phyloP scores from a whole-genome alignment of 2,888 invertebrate species.

The Coelogynopora nodosa region DNA sequence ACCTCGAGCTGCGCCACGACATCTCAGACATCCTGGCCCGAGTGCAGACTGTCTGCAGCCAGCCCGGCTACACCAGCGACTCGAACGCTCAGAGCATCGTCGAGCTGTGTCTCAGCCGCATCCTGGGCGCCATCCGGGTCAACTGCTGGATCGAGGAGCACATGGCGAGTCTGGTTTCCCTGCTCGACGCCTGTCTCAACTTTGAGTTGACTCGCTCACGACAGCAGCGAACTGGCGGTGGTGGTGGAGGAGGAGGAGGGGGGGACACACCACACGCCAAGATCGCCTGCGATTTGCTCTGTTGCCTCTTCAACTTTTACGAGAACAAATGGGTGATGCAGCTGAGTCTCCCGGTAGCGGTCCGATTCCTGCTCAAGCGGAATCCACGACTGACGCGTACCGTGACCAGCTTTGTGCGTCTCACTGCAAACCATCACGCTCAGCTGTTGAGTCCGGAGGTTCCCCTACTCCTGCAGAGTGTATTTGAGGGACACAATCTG shows the following conservation, averaged over 20 bases:
- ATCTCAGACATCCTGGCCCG: slow-evolving; percentile 23
- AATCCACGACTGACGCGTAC: slow-evolving; percentile 83
- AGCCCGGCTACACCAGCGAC: background rate
- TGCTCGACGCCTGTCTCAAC: slow-evolving; percentile 80
- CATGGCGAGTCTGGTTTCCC: slow-evolving; percentile 75
- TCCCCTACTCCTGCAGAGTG: slow-evolving; percentile 79
- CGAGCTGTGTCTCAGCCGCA: slow-evolving; percentile 85
- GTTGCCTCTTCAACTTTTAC: slow-evolving; percentile 81
- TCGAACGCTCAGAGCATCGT: slow-evolving; percentile 84
- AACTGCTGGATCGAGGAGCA: slow-evolving; percentile 81
- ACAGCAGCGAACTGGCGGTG: no score
- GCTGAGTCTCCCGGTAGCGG: slow-evolving; percentile 79
- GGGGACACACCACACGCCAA: slow-evolving; percentile 92
- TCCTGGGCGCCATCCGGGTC: slow-evolving; percentile 82
- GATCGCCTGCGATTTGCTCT: slow-evolving; percentile 88
- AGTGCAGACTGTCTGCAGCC: background rate
- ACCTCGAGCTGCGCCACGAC: background rate
- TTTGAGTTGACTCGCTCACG: slow-evolving; percentile 86
- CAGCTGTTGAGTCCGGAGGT: slow-evolving; percentile 78
- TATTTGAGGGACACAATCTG: slow-evolving; percentile 70
- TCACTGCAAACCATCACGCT: slow-evolving; percentile 86
- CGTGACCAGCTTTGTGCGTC: slow-evolving; percentile 82
- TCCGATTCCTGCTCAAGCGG: slow-evolving; percentile 82
- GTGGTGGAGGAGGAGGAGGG: slow-evolving; percentile 65
- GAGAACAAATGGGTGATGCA: slow-evolving; percentile 74